A percentile compares a stretch with the other conserved stretches of the same genome.
phyloP scores from a whole-genome alignment of 2,888 invertebrate genomes.

The Cyclophora albipunctata region DNA sequence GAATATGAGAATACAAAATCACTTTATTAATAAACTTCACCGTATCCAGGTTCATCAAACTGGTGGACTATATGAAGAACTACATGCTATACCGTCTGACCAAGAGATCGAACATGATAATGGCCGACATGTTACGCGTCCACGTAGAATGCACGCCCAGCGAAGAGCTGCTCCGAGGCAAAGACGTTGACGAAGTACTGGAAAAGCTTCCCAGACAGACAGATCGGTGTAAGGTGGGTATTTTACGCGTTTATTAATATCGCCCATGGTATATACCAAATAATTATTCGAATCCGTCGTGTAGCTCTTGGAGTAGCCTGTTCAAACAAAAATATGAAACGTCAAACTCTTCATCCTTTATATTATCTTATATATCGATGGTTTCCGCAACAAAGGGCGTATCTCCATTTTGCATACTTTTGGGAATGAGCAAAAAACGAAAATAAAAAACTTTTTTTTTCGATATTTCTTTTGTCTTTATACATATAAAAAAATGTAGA shows the following conservation, averaged over 20 bases:
- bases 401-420: too few species aligned
- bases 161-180: constrained; percentile 45
- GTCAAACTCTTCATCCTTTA: too few species aligned
- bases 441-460: too few species aligned
- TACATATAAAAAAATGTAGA: too few species aligned
- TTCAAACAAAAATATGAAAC: too few species aligned
- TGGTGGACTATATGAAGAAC: constrained; percentile 82
- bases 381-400: too few species aligned
- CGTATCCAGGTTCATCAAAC: constrained; percentile 78
- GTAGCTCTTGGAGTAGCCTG: too few species aligned
- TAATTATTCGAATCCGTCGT: too few species aligned
- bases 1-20: neutral
- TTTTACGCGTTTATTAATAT: too few species aligned
- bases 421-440: too few species aligned
- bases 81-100: constrained; percentile 80
- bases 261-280: neutral
- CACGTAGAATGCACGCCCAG: constrained; percentile 75
- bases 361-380: too few species aligned
- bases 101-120: constrained; percentile 75
- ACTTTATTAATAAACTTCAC: neutral
- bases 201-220: constrained; percentile 59
- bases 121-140: constrained; percentile 69
- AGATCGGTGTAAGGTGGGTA: constrained; percentile 61
- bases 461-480: too few species aligned
- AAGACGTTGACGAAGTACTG: constrained; percentile 63